Conservation (phyloP, 2,113 vertebrate genomes). For the Globicephala melas region DNA sequence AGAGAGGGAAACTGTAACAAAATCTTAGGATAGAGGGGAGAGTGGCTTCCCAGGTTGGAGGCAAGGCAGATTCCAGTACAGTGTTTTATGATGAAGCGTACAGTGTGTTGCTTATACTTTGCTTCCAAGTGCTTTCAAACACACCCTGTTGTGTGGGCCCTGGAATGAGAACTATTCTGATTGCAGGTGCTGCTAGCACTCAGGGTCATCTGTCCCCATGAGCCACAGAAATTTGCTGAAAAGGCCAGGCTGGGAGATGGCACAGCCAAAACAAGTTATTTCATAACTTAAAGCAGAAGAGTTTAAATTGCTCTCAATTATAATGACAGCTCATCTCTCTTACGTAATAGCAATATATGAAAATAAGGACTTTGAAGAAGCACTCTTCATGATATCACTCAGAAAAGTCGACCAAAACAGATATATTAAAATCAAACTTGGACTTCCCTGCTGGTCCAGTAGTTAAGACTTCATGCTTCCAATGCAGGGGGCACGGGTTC, state of each 20-base stretch:
- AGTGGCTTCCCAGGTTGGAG: neutral
- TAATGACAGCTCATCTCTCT: neutral
- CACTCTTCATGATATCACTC: neutral
- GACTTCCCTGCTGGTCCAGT: no score
- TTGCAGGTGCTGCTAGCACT: slow-evolving; percentile 73
- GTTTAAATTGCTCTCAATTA: slow-evolving; percentile 27
- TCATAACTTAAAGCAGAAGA: slow-evolving; percentile 10
- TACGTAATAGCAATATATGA: neutral
- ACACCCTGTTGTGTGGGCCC: neutral
- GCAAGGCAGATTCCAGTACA: neutral
- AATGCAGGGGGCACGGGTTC: no score
- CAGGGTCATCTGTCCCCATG: slow-evolving; percentile 63
- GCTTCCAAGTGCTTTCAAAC: slow-evolving; percentile 20
- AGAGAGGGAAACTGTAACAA: neutral
- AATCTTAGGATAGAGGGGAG: neutral
- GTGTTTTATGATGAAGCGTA: neutral
- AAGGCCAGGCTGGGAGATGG: slow-evolving; percentile 53
- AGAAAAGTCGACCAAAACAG: neutral
- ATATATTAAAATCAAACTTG: neutral
- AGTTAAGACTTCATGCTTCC: no score
- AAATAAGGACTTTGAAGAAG: neutral
- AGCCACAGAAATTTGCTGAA: slow-evolving; percentile 65
- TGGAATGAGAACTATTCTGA: slow-evolving; percentile 80
- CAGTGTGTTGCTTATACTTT: neutral
- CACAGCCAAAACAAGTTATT: neutral